Evolutionary conservation across 2,888 invertebrate genomes (phyloP).

Genomic region (Pseudeuparius sepicola): DNA sequence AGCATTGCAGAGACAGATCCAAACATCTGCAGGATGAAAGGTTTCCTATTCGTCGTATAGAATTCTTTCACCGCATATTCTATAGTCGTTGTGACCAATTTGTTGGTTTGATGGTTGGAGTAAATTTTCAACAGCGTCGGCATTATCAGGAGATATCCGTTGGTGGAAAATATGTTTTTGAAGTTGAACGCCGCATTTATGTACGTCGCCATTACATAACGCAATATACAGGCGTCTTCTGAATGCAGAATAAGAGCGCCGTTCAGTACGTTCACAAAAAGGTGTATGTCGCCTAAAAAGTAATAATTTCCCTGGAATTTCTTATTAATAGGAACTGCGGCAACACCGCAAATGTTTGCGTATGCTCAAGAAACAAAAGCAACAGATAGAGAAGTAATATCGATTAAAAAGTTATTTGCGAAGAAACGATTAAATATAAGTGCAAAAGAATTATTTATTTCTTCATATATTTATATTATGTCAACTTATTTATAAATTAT

Average conservation of each 20-base stretch:
- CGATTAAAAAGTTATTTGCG: too few relatives aligned
- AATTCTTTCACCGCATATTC: slow-evolving; percentile 98
- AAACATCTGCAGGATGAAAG: slow-evolving; percentile 98
- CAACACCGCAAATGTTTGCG: too few relatives aligned
- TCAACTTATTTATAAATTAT: too few relatives aligned
- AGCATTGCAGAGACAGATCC: slow-evolving; percentile 95
- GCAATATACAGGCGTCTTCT: slow-evolving; percentile 89
- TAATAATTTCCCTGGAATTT: too few relatives aligned
- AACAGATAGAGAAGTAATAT: too few relatives aligned
- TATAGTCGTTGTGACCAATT: slow-evolving; percentile 86
- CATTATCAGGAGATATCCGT: slow-evolving; percentile 96
- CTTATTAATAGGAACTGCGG: too few relatives aligned
- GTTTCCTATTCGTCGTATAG: slow-evolving; percentile 94
- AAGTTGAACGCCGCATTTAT: slow-evolving; percentile 97
- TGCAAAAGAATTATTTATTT: too few relatives aligned
- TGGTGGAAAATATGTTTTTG: slow-evolving; percentile 96
- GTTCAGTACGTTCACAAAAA: slow-evolving; percentile 95
- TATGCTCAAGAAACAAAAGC: too few relatives aligned
- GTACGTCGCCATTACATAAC: slow-evolving; percentile 94
- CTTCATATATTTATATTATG: too few relatives aligned
- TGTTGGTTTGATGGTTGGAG: slow-evolving; percentile 95
- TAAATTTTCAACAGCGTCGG: slow-evolving; percentile 94
- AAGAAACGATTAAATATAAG: too few relatives aligned
- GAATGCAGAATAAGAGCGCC: slow-evolving; percentile 94
- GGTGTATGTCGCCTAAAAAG: slow-evolving; percentile 96